A percentile compares a stretch with the other conserved stretches of the same genome.
These are phyloP conservation scores for Drosophila tani DNA, from an alignment of 1,140 invertebrate species.

Conservation along the genomic window DNA sequence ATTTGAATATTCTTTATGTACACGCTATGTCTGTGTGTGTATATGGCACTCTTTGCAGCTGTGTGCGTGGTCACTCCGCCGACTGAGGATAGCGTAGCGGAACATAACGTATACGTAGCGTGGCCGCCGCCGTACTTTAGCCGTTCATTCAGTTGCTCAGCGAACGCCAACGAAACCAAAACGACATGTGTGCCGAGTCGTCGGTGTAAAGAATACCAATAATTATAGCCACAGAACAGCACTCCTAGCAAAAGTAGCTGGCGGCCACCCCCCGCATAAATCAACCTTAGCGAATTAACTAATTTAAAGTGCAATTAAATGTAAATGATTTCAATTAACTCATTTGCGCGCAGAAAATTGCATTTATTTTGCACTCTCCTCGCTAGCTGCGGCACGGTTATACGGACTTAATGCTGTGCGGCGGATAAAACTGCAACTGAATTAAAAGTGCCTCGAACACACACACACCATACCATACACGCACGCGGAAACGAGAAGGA, in stretches of 20 bases:
- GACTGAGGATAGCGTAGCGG: constrained; percentile 62
- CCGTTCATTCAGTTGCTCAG: constrained; percentile 62
- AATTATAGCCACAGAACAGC: constrained; percentile 12
- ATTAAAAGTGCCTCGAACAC: constrained; percentile 75
- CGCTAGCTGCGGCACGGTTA: constrained; percentile 9
- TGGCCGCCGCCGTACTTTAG: constrained; percentile 23
- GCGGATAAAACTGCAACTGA: constrained; percentile 78
- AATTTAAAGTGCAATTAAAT: constrained; percentile 82
- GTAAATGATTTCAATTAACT: constrained; percentile 81
- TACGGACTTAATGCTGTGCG: constrained; percentile 72
- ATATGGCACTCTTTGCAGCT: not conserved
- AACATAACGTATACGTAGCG: constrained; percentile 45
- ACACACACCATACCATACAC: constrained; percentile 9
- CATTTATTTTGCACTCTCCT: constrained; percentile 64
- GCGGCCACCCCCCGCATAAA: constrained; percentile 9
- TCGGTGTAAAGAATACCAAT: constrained; percentile 13
- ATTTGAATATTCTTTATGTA: constrained; percentile 77
- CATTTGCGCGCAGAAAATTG: constrained; percentile 72
- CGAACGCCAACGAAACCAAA: constrained; percentile 75
- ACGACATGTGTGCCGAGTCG: constrained; percentile 47
- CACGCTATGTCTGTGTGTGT: constrained; percentile 35
- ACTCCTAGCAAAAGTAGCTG: not conserved
- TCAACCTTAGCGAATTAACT: constrained; percentile 67
- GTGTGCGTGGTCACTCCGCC: constrained; percentile 52
- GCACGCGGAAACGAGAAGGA: constrained; percentile 44